Conservation (phyloP, 2,888 invertebrate species). For the Pristionchus maxplancki region DNA sequence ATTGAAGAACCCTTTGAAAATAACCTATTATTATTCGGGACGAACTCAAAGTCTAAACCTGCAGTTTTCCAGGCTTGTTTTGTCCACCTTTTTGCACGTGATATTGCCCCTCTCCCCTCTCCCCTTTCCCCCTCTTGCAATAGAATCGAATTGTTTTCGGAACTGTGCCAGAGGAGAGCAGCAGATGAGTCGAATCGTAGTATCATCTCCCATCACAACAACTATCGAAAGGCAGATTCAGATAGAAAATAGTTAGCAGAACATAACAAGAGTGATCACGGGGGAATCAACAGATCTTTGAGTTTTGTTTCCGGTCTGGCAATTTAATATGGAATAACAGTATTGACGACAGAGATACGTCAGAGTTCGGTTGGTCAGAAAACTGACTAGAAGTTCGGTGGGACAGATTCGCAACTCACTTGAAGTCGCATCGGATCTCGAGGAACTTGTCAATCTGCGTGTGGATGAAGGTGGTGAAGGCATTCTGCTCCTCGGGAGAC, state of each 20-base stretch:
- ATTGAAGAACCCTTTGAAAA: not conserved
- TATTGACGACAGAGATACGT: not conserved
- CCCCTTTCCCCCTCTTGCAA: not conserved
- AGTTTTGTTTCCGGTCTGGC: not conserved
- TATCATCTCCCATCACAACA: not conserved
- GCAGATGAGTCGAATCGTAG: not conserved
- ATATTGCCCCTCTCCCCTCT: not conserved
- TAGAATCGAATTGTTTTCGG: conserved; percentile 26
- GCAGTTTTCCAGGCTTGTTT: not conserved
- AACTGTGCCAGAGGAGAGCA: not conserved
- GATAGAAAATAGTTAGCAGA: not conserved
- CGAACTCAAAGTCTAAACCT: not conserved
- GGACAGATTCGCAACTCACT: conserved; percentile 55
- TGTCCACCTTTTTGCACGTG: not conserved
- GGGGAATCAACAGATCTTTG: not conserved
- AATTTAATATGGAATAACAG: not conserved
- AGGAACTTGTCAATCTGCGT: conserved; percentile 66
- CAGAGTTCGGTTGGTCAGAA: not conserved
- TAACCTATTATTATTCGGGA: not conserved
- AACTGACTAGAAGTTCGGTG: not conserved
- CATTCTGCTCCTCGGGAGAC: conserved; percentile 57
- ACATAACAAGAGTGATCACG: not conserved
- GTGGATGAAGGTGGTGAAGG: conserved; percentile 71
- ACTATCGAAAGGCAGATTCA: not conserved
- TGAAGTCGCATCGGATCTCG: conserved; percentile 68